Conservation (phyloP, 2,888 invertebrate species). For the Rutpela maculata region DNA sequence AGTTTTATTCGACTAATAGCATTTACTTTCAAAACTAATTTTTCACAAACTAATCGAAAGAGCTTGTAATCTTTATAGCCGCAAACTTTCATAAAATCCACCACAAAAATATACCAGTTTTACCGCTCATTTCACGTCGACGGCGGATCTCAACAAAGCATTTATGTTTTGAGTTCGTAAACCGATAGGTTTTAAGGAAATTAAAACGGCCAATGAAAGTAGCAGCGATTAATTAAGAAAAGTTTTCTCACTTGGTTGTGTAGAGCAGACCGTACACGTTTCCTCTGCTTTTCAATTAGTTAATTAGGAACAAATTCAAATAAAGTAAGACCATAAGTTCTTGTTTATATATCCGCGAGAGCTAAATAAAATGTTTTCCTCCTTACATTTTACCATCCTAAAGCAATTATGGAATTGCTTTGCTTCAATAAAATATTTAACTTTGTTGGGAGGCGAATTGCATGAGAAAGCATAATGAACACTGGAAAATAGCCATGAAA, state of each 20-base stretch:
- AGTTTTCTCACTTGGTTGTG: slow-evolving; percentile 33
- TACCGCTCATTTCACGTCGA: background rate
- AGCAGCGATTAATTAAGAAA: slow-evolving; percentile 38
- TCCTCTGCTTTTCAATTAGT: slow-evolving; percentile 56
- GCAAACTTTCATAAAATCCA: background rate
- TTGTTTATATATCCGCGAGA: slow-evolving; percentile 56
- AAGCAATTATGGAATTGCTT: slow-evolving; percentile 67
- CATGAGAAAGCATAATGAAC: slow-evolving; percentile 64
- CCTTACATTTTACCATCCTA: slow-evolving; percentile 55
- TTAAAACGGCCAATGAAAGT: slow-evolving; percentile 31
- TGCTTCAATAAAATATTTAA: slow-evolving; percentile 67
- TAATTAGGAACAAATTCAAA: slow-evolving; percentile 61
- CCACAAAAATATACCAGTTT: background rate
- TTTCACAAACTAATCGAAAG: background rate
- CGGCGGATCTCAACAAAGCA: background rate
- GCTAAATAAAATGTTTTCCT: slow-evolving; percentile 57
- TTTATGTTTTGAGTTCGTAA: slow-evolving; percentile 12
- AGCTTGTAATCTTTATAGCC: background rate
- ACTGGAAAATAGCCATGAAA: slow-evolving; percentile 63
- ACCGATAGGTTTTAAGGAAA: slow-evolving; percentile 37
- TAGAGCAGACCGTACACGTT: slow-evolving; percentile 29
- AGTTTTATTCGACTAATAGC: too few species aligned
- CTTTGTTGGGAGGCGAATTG: slow-evolving; percentile 64
- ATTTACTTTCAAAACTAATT: too few species aligned
- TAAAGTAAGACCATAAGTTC: slow-evolving; percentile 58